These are phyloP conservation scores for Phytoseiulus persimilis DNA, from an alignment of 2,888 invertebrate genomes.

Conservation along the genomic window DNA sequence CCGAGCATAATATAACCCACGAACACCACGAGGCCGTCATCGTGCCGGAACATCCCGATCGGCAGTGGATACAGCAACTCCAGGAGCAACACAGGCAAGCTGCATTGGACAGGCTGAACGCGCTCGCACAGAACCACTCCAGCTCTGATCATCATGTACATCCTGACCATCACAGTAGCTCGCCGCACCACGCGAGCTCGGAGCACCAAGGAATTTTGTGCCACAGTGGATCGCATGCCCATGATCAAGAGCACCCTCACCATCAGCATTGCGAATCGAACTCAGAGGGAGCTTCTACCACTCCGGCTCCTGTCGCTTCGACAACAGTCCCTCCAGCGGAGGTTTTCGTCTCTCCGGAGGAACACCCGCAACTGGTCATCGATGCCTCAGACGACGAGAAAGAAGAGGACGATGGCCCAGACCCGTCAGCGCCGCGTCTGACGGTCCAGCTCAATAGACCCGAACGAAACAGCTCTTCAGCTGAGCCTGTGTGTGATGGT, in stretches of 20 bases:
- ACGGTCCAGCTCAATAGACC: too few relatives aligned
- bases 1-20: not conserved
- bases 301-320: not conserved
- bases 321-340: not conserved
- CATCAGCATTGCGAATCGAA: not conserved
- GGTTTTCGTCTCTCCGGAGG: not conserved
- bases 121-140: not conserved
- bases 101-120: not conserved
- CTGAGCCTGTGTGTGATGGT: not conserved
- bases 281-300: not conserved
- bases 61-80: too few relatives aligned
- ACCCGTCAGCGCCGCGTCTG: not conserved
- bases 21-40: too few relatives aligned
- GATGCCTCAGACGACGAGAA: not conserved
- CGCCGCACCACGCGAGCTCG: too few relatives aligned
- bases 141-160: not conserved
- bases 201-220: too few relatives aligned
- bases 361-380: not conserved
- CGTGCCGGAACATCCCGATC: too few relatives aligned
- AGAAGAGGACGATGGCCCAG: not conserved
- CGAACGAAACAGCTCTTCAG: too few relatives aligned
- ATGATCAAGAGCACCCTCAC: not conserved
- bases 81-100: too few relatives aligned
- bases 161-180: too few relatives aligned
- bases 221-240: not conserved